Evolutionary conservation across 1,140 invertebrate genomes (phyloP), one percentile per base, ranked within the genome.

Genomic region (Drosophila guanche): DNA sequence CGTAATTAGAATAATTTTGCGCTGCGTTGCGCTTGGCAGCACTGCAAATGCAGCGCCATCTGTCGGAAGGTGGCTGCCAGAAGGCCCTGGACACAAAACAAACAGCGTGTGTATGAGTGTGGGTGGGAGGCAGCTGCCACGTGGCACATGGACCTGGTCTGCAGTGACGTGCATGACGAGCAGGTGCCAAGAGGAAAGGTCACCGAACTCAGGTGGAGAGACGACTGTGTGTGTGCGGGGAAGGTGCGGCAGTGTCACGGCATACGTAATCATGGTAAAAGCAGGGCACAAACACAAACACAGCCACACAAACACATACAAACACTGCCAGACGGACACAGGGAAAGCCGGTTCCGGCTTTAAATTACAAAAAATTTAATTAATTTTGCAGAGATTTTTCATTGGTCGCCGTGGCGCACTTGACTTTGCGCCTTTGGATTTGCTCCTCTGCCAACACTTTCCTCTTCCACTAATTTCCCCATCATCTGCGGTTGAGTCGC

Each of bases 1-100:
- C 65, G 81, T 85, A 85, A 85, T 85, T 85, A 85, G 81, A 85
- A 85, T 85, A 85, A 85, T 85, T 85, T 86, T 67, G 68, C 81
- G 81, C 81, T 85, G 73, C 77, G 69, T 65, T 85, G 81, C 81
- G 81, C 76, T 59, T 56, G 76, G 54, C 59, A 68, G 59, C 57
- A 43, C 53, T 70, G 63, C 46, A 85, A 75, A 81, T 79, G 73
- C 75, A 68, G 40, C 57, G 61, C 61, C 81, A 79, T 68, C 81
- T 86, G 77, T 59, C 47, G 68, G 61, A 33, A 43, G 63, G 41
- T 47, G 55, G 56, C 60, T 47, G 46, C 50, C 40, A 25, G 6
- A 37, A 61, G 50, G 40, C 41, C 25, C 45, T 53, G 60, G 60
- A 56, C 66, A 58, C 43, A 66, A 45, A 25, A 47, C 62, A 83